Base-by-base conservation (phyloP, 2,113 vertebrate species). In the Chlorodrepanis virens region DNA sequence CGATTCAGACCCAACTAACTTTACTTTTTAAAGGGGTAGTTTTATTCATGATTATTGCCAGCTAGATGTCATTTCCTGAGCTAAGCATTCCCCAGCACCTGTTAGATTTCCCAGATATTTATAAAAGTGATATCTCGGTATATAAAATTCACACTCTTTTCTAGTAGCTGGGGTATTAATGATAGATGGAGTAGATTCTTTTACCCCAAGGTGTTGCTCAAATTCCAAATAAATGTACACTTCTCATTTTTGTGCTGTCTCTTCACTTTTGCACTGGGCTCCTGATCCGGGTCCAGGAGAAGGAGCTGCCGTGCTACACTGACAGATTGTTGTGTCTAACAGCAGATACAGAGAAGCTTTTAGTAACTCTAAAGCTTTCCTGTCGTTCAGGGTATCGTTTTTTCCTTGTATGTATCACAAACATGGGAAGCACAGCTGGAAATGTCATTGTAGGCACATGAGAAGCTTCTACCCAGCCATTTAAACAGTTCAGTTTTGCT, bases 401-500 rank as follows among this genome's bases (percentile, higher is more conserved):
- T 95, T 76, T 77, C 60, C 49, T 54, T 71, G 4, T 22, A 57
- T 60, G n/a, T 86, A 33, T 67, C 22, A 33, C 4, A 5, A 83
- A 47, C 40, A 53, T 24, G 45, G 45, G 53, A 87, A 94, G 45
- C 59, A 31, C 74, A 69, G 65, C 65, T 69, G 90, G 82, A 77
- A 71, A 75, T 79, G 47, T 1, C 23, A 3, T 70, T 45, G 12
- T 29, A 37, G 0, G 1, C 57, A 35, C n/a, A 87, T 5, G 35
- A 39, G 33, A 84, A 79, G 42, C 8, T 78, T 89, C 87, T 72
- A 76, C 39, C 27, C 44, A 59, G 33, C 29, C 22, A 49, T 86
- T 94, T 50, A 65, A 93, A 65, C 37, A 65, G 67, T 67, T 77
- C 63, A 50, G 14, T 76, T 63, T 89, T 93, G 56, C 75, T 69